Conservation (phyloP, 1,140 invertebrate species). For the Linepithema humile region DNA sequence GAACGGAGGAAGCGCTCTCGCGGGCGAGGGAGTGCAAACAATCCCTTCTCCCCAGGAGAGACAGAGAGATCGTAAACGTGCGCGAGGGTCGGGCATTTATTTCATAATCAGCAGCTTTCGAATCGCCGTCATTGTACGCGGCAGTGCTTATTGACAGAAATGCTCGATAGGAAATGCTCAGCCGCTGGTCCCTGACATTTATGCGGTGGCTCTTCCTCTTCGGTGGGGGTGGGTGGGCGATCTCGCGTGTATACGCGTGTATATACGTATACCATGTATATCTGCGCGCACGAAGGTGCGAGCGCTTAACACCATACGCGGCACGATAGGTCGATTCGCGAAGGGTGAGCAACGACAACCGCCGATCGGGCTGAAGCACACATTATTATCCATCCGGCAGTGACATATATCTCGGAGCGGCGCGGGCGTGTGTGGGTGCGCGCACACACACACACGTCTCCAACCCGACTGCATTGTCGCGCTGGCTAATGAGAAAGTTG, state of each 20-base stretch:
- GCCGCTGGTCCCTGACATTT: constrained; percentile 81
- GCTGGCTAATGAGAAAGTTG: constrained; percentile 82
- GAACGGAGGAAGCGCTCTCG: constrained; percentile 48
- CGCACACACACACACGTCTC: constrained; percentile 20
- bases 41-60: background rate
- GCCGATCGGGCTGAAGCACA: constrained; percentile 77
- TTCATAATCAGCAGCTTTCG: constrained; percentile 82
- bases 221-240: background rate
- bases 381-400: constrained; percentile 76
- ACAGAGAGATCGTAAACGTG: constrained; percentile 26
- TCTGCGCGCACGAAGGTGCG: constrained; percentile 39
- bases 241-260: constrained; percentile 14
- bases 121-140: constrained; percentile 76
- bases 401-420: constrained; percentile 43
- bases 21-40: background rate
- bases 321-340: constrained; percentile 49
- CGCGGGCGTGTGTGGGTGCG: constrained; percentile 12
- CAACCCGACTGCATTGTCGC: constrained; percentile 78
- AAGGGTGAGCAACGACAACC: constrained; percentile 69
- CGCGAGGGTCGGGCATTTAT: constrained; percentile 72
- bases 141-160: constrained; percentile 81
- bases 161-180: constrained; percentile 80
- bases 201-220: constrained; percentile 72
- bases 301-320: constrained; percentile 42
- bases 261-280: constrained; percentile 35